Conservation (phyloP, 2,797 vertebrate species). For the Jordanella pulchra region DNA sequence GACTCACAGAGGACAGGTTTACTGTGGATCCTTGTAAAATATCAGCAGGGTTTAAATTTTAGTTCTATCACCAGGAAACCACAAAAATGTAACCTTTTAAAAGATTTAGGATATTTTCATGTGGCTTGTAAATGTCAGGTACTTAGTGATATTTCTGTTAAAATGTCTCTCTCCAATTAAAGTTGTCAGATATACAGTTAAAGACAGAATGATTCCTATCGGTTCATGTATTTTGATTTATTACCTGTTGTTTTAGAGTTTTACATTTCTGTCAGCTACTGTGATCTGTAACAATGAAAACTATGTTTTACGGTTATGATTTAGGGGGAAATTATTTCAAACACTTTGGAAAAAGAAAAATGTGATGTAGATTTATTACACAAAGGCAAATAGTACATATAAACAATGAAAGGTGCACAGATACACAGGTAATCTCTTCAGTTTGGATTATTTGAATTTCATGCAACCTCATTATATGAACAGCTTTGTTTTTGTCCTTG, state of each 20-base stretch:
- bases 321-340: neutral
- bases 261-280: neutral
- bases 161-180: neutral
- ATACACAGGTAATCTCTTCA: neutral
- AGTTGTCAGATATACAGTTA: neutral
- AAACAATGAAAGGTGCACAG: neutral
- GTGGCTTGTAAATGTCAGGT: neutral
- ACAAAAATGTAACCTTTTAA: neutral
- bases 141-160: neutral
- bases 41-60: neutral
- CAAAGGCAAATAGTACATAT: neutral
- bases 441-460: neutral
- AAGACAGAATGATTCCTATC: neutral
- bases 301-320: neutral
- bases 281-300: neutral
- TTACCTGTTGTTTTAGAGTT: neutral
- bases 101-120: neutral
- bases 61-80: neutral
- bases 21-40: neutral
- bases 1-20: neutral
- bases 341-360: neutral
- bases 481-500: constrained; percentile 52
- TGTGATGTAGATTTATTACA: neutral
- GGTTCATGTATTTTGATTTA: too few relatives aligned
- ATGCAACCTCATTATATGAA: constrained; percentile 4